These are phyloP conservation scores for Falco peregrinus DNA, from an alignment of 2,797 vertebrate genomes.

Conservation along the genomic window DNA sequence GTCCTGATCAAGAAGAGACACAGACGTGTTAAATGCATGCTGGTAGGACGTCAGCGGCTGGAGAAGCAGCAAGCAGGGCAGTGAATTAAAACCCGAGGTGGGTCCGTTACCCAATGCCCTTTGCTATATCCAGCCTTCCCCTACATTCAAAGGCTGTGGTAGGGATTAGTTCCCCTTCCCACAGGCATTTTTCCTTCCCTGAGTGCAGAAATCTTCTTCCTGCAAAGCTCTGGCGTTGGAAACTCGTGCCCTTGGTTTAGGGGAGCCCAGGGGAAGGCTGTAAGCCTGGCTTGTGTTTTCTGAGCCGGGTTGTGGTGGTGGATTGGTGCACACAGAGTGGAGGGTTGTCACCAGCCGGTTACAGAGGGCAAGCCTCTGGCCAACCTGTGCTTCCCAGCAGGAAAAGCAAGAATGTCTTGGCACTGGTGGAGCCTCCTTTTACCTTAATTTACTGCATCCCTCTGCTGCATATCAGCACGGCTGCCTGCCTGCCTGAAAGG, in stretches of 20 bases:
- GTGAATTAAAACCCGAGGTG: background rate
- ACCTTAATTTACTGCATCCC: background rate
- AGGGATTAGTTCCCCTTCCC: background rate
- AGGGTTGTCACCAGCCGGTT: background rate
- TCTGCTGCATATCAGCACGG: background rate
- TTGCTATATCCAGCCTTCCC: background rate
- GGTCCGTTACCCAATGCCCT: background rate
- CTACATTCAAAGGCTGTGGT: background rate
- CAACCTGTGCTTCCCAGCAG: background rate
- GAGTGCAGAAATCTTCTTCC: background rate
- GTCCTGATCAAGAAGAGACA: background rate
- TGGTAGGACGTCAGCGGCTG: background rate
- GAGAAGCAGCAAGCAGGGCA: background rate
- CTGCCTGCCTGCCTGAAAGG: background rate
- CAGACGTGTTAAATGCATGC: background rate
- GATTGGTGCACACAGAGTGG: background rate
- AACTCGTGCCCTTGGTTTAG: background rate
- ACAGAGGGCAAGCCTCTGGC: fast-evolving
- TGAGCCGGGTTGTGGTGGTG: background rate
- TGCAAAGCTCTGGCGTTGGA: background rate
- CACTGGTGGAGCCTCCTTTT: background rate
- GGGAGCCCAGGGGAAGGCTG: background rate
- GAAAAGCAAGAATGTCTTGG: background rate
- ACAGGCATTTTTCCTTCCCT: background rate
- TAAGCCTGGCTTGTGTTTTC: background rate